Evolutionary conservation across 2,888 invertebrate genomes (phyloP).

Genomic region (Ormyrus thymus): DNA sequence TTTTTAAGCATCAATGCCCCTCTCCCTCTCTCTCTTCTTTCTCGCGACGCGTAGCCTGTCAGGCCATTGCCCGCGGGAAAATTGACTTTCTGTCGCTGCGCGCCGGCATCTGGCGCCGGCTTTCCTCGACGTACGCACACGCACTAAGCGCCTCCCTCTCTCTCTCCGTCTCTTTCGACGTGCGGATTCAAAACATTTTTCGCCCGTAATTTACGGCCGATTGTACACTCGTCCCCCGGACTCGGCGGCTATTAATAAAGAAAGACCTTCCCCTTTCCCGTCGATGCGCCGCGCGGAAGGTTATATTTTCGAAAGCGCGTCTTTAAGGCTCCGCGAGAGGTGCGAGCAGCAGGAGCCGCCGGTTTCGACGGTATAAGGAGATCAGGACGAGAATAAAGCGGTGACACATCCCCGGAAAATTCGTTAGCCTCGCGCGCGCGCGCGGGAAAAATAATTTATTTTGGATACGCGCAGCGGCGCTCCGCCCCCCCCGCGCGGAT

Average conservation of each 20-base stretch:
- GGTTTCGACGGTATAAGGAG: no score
- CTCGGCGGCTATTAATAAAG: no score
- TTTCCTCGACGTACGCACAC: slow-evolving; percentile 10
- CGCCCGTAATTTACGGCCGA: no score
- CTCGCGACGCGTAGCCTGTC: slow-evolving; percentile 23
- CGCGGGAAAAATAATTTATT: slow-evolving; percentile 26
- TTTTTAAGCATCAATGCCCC: neutral
- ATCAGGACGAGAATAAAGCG: slow-evolving; percentile 12
- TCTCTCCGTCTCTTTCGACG: neutral
- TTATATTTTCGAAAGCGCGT: no score
- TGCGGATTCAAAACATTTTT: no score
- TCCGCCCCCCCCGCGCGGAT: no score
- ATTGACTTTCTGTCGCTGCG: slow-evolving; percentile 27
- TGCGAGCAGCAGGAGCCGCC: no score
- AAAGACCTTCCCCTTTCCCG: no score
- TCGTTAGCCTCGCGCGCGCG: neutral
- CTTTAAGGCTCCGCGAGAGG: no score
- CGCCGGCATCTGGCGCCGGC: slow-evolving; percentile 36
- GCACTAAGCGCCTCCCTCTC: neutral
- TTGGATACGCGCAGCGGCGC: neutral
- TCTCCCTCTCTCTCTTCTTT: slow-evolving; percentile 20
- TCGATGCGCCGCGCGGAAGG: no score
- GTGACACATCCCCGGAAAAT: slow-evolving; percentile 27
- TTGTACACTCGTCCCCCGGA: no score
- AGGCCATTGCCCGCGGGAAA: slow-evolving; percentile 50